Evolutionary conservation across 2,888 invertebrate species (phyloP).

Genomic region (Phrixothrix hirtus): DNA sequence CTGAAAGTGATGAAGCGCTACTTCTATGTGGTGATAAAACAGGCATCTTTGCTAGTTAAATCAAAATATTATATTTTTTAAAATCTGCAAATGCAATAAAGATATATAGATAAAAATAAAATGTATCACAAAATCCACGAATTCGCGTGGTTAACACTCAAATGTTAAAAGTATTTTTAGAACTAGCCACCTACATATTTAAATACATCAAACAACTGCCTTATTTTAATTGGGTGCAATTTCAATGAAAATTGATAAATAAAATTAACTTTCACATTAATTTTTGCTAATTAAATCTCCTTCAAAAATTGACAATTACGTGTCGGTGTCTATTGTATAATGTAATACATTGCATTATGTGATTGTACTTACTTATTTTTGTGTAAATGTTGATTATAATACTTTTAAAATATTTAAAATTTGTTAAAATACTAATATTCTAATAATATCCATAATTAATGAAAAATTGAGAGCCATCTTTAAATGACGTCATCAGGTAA

Average conservation of each 20-base stretch:
- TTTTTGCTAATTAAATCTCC: no score
- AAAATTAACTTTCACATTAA: no score
- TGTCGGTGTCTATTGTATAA: no score
- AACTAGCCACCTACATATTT: conserved; percentile 28
- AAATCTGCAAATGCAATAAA: conserved; percentile 3
- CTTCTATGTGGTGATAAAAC: conserved; percentile 64
- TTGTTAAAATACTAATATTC: neutral
- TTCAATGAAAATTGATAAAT: neutral
- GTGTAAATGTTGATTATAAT: conserved; percentile 1
- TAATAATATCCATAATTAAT: neutral
- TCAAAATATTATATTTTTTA: neutral
- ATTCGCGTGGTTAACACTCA: conserved; percentile 19
- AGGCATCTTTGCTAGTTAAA: conserved; percentile 55
- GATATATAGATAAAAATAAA: neutral
- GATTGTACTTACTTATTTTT: conserved; percentile 13
- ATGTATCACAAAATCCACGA: conserved; percentile 15
- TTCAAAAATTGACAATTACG: no score
- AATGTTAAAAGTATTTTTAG: conserved; percentile 38
- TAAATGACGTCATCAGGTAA: conserved; percentile 31
- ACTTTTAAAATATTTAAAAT: neutral
- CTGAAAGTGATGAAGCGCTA: conserved; percentile 51
- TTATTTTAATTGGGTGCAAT: neutral
- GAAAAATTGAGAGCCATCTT: conserved; percentile 30
- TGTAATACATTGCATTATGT: neutral
- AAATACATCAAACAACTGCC: conserved; percentile 15